A percentile compares a stretch with the other conserved stretches of the same genome.
These are phyloP conservation scores for Sarcophaga caerulescens DNA, from an alignment of 2,888 invertebrate genomes.

Conservation along the genomic window DNA sequence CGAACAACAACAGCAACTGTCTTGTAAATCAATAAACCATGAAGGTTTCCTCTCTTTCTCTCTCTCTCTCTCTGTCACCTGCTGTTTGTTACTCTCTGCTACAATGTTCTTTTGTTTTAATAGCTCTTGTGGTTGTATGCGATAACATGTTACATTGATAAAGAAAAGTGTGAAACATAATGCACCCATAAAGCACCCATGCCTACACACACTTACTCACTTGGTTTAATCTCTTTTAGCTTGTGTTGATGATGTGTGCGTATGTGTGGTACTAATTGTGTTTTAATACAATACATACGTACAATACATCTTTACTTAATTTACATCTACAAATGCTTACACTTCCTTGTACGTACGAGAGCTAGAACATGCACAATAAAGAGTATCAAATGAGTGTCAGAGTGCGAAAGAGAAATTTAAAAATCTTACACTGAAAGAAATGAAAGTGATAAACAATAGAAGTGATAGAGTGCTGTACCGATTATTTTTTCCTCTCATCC, in stretches of 20 bases:
- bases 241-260: background rate
- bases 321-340: background rate
- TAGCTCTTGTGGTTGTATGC: no score
- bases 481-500: no score
- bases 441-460: background rate
- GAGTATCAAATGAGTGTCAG: background rate
- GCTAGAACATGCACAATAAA: background rate
- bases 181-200: no score
- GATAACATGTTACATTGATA: slow-evolving; percentile 44
- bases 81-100: background rate
- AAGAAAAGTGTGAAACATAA: slow-evolving; percentile 24
- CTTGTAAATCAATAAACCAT: slow-evolving; percentile 45
- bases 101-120: no score
- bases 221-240: background rate
- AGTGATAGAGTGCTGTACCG: no score
- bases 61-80: background rate
- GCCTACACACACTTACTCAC: background rate
- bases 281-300: no score
- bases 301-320: background rate
- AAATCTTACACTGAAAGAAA: background rate
- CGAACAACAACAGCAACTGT: slow-evolving; percentile 34
- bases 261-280: slow-evolving; percentile 46
- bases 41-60: slow-evolving; percentile 33
- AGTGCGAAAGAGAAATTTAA: background rate
- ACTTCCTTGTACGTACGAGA: no score